Conservation (phyloP, 2,113 vertebrate genomes). For the Lanius ludovicianus region DNA sequence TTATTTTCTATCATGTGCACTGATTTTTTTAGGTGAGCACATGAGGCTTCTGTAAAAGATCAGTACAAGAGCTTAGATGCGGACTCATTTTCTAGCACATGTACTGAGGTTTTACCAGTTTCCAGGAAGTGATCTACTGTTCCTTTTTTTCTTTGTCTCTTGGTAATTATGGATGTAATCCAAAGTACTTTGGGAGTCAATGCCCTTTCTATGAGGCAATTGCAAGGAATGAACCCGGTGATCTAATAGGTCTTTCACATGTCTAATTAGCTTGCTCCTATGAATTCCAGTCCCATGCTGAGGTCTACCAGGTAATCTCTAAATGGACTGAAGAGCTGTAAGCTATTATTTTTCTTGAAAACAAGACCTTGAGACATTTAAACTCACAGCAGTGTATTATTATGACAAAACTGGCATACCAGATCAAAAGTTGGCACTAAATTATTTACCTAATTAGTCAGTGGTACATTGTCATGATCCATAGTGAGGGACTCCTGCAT, state of each 20-base stretch:
- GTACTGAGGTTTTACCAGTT: background rate
- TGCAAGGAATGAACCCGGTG: background rate
- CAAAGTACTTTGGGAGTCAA: background rate
- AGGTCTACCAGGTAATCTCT: background rate
- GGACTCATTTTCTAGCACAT: background rate
- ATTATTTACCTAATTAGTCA: slow-evolving; percentile 12
- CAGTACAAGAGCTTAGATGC: background rate
- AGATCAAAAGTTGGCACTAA: background rate
- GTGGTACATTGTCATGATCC: background rate
- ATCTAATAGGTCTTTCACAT: background rate
- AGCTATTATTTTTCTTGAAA: background rate
- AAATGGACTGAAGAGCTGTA: background rate
- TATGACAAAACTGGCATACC: background rate
- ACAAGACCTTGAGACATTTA: background rate
- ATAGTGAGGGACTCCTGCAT: background rate
- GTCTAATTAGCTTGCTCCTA: background rate
- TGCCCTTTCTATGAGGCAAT: background rate
- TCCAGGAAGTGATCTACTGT: background rate
- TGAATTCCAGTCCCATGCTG: background rate
- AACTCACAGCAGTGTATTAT: background rate
- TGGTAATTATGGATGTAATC: background rate
- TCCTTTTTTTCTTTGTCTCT: background rate
- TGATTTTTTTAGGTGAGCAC: background rate
- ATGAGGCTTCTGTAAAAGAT: background rate
- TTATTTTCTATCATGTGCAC: background rate